Evolutionary conservation across 2,888 invertebrate genomes (phyloP), one percentile per base, ranked within the genome.

Genomic region (Hymenopus coronatus): DNA sequence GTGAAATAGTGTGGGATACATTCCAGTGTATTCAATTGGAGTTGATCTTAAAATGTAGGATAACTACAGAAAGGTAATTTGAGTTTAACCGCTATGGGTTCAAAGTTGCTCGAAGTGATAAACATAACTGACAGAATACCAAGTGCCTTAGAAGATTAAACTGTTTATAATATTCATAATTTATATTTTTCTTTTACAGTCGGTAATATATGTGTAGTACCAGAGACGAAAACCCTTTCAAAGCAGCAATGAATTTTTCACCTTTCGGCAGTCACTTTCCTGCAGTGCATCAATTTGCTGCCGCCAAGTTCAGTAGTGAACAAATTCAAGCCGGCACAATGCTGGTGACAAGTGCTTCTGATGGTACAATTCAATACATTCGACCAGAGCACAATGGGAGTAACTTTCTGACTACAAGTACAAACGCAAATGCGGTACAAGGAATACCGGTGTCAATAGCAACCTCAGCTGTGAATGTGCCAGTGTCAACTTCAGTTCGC

Each of bases 241-340:
- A n/a, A 70, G 54, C 70, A 85, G 83, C n/a, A 83, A 91, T 91
- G 91, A 90, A 90, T 89, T 90, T 90, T 86, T 89, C 90, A 70
- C 90, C 90, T 40, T 90, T 91, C 88, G 90, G 90, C 82, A 89
- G 88, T 82, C 90, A 89, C 87, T 90, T 91, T 85, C 90, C 90
- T 82, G 89, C 90, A 88, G 88, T 91, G 86, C 90, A 90, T 46
- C 91, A 91, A 82, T 90, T 91, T 83, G 89, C 90, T 54, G 90
- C 90, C 87, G 85, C 88, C 33, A 90, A 90, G 88, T 90, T 90
- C 30, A 87, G 84, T 27, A 89, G 85, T 46, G 88, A 89, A 33
- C 84, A 87, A 82, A 88, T 90, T 40, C 89, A 88, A 46, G 84
- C 89, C 27, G 90, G 90, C 83, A 88, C 90, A 28, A 90, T 90